A percentile compares a stretch with the other conserved stretches of the same genome.
Conservation (phyloP, 2,888 invertebrate species). For the Trissolcus brochymenae region DNA sequence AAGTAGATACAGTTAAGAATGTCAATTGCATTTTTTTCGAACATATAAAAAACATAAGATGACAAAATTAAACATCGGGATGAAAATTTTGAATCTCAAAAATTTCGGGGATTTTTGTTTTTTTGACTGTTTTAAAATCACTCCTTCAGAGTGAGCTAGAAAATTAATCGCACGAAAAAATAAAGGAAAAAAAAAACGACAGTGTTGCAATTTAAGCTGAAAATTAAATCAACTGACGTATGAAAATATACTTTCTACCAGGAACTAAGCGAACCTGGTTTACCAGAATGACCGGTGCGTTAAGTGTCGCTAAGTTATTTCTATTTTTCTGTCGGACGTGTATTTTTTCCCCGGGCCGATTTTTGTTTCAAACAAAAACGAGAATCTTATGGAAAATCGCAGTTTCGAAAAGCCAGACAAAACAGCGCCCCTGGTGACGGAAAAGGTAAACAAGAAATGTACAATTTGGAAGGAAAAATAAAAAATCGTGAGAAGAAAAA, state of each 20-base stretch:
- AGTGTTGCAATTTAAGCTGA: constrained; percentile 21
- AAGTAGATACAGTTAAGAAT: constrained; percentile 65
- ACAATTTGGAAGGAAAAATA: constrained; percentile 3
- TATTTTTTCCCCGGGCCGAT: too few relatives aligned
- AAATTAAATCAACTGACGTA: constrained; percentile 34
- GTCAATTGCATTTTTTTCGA: constrained; percentile 60
- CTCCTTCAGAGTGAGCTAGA: neutral
- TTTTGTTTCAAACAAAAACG: too few relatives aligned
- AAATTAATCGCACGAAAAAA: too few relatives aligned
- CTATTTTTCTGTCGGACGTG: constrained; percentile 33
- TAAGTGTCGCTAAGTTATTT: constrained; percentile 66
- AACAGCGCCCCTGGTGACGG: too few relatives aligned
- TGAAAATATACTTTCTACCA: constrained; percentile 68
- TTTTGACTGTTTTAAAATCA: too few relatives aligned
- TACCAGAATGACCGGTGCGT: constrained; percentile 65
- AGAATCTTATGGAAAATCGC: too few relatives aligned
- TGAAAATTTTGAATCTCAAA: too few relatives aligned
- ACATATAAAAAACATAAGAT: constrained; percentile 42
- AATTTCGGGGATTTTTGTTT: too few relatives aligned
- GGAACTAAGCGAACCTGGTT: constrained; percentile 67
- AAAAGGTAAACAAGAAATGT: too few relatives aligned
- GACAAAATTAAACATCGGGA: too few relatives aligned
- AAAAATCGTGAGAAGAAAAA: too few relatives aligned
- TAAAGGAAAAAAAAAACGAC: neutral
- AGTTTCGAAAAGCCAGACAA: too few relatives aligned